phyloP scores from a whole-genome alignment of 2,888 invertebrate species.

The Sabatieria punctata region DNA sequence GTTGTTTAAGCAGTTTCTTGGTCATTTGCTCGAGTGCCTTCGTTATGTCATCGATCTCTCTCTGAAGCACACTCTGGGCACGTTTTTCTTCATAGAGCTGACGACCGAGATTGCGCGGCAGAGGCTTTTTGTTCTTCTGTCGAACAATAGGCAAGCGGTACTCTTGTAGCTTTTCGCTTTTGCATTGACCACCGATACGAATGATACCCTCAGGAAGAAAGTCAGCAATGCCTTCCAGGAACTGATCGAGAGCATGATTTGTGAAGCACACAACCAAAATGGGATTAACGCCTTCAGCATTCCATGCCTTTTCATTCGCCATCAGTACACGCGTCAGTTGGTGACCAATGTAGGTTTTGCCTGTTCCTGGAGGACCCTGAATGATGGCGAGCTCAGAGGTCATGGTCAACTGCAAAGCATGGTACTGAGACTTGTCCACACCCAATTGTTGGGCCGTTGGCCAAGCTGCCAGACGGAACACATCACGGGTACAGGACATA shows the following conservation, averaged over 20 bases:
- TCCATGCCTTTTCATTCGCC: conserved; percentile 9
- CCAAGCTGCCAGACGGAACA: conserved; percentile 31
- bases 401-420: conserved; percentile 50
- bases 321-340: conserved; percentile 50
- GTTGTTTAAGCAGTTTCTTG: too few relatives aligned
- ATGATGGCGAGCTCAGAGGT: conserved; percentile 55
- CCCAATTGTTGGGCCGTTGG: conserved; percentile 37
- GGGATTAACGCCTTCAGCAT: conserved; percentile 32
- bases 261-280: conserved; percentile 63
- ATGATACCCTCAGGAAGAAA: conserved; percentile 44
- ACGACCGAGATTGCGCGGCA: too few relatives aligned
- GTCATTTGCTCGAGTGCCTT: too few relatives aligned
- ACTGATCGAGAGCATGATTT: conserved; percentile 71
- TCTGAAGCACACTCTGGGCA: too few relatives aligned
- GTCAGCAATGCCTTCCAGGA: conserved; percentile 48
- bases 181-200: conserved; percentile 52
- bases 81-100: too few relatives aligned
- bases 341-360: conserved; percentile 61
- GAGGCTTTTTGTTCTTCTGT: too few relatives aligned
- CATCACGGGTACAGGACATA: background rate
- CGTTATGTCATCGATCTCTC: too few relatives aligned
- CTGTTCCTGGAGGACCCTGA: conserved; percentile 75
- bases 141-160: conserved; percentile 3
- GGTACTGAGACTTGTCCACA: conserved; percentile 49
- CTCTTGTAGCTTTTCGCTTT: conserved; percentile 39